A percentile compares a stretch with the other conserved stretches of the same genome.
Conservation (phyloP, 2,888 invertebrate genomes). For the Yponomeuta evonymella region DNA sequence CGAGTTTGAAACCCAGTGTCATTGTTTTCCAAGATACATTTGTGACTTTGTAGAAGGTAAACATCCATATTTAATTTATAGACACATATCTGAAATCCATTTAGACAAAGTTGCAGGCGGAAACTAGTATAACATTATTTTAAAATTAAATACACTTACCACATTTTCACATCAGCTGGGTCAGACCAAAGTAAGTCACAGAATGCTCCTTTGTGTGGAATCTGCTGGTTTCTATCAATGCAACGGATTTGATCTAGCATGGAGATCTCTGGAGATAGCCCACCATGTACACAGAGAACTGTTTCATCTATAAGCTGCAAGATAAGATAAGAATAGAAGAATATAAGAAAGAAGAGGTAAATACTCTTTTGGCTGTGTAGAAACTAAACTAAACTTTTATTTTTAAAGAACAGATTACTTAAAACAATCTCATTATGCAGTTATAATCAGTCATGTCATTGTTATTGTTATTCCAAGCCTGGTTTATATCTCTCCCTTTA, state of each 20-base stretch:
- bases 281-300: slow-evolving; percentile 98
- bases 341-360: slow-evolving; percentile 25
- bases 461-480: no score
- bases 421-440: no score
- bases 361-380: neutral
- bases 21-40: no score
- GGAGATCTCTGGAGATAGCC: slow-evolving; percentile 96
- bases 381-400: neutral
- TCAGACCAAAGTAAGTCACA: slow-evolving; percentile 99
- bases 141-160: slow-evolving; percentile 67
- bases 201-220: slow-evolving; percentile 98
- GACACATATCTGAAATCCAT: no score
- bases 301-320: slow-evolving; percentile 96
- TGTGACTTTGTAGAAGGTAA: no score
- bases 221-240: slow-evolving; percentile 97
- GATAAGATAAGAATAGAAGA: neutral
- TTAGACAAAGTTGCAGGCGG: no score
- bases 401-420: neutral
- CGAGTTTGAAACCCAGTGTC: no score
- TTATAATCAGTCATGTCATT: no score
- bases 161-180: slow-evolving; percentile 96
- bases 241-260: slow-evolving; percentile 97
- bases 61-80: no score
- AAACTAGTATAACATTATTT: no score
- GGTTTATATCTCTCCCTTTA: no score